phyloP scores from a whole-genome alignment of 2,888 invertebrate genomes.

The Dolomedes plantarius region DNA sequence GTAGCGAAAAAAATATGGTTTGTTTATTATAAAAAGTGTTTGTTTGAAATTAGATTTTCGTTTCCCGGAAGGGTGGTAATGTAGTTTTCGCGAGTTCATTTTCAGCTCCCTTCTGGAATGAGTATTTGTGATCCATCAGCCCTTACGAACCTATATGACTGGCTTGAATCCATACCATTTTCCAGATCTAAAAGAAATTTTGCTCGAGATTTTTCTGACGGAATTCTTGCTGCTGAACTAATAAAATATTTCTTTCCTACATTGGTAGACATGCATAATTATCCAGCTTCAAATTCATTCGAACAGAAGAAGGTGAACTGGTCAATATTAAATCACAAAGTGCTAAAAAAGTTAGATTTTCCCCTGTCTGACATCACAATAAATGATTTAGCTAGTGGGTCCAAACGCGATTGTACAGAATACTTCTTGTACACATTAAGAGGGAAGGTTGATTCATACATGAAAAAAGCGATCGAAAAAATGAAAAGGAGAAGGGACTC shows the following conservation, averaged over 20 bases:
- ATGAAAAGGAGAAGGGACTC: constrained; percentile 21
- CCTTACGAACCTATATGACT: constrained; percentile 35
- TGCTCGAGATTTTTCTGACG: constrained; percentile 37
- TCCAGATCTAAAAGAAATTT: constrained; percentile 18
- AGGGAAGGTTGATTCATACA: constrained; percentile 19
- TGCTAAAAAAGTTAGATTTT: constrained; percentile 33
- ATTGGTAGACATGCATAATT: constrained; percentile 50
- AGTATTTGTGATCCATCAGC: constrained; percentile 25
- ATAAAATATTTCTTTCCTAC: constrained; percentile 29
- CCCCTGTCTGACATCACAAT: constrained; percentile 25
- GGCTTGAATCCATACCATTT: constrained; percentile 48
- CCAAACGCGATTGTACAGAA: constrained; percentile 31
- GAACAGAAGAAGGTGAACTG: constrained; percentile 41
- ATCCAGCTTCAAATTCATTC: constrained; percentile 19
- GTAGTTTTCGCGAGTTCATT: background rate
- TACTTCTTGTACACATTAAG: constrained; percentile 33
- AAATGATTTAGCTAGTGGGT: constrained; percentile 11
- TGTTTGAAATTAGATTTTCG: background rate
- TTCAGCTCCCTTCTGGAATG: background rate
- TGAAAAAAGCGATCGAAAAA: background rate
- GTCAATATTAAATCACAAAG: constrained; percentile 32
- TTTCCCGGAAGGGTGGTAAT: background rate
- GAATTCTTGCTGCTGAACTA: constrained; percentile 30
- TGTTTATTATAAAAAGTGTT: no score
- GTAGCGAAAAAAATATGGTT: no score